phyloP scores from a whole-genome alignment of 2,113 vertebrate genomes.

The Zapornia atra region DNA sequence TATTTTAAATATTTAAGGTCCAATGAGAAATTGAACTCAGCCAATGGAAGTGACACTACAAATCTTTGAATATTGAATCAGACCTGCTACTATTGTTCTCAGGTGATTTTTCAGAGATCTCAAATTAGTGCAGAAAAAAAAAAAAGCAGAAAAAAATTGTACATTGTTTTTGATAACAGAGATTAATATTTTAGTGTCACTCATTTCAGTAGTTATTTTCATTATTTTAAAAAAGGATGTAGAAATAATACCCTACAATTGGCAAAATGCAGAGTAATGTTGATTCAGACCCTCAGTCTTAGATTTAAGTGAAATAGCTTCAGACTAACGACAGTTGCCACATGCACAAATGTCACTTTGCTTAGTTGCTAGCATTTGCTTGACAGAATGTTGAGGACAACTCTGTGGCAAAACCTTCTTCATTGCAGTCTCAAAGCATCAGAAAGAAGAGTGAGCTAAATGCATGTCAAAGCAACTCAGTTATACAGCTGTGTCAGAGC shows the following conservation, averaged over 20 bases:
- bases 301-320: constrained; percentile 37
- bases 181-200: background rate
- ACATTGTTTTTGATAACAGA: background rate
- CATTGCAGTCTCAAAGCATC: background rate
- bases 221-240: background rate
- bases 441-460: constrained; percentile 10
- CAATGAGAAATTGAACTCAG: background rate
- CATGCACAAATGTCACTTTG: constrained; percentile 58
- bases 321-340: constrained; percentile 55
- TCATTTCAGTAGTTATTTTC: background rate
- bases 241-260: background rate
- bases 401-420: constrained; percentile 20
- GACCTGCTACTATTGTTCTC: background rate
- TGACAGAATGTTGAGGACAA: constrained; percentile 48
- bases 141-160: background rate
- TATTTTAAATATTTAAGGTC: background rate
- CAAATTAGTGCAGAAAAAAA: background rate
- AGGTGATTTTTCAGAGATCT: background rate
- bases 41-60: background rate
- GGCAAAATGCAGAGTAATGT: background rate
- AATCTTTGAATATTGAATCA: background rate
- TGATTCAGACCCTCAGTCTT: background rate
- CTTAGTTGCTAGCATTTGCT: constrained; percentile 15
- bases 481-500: background rate
- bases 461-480: constrained; percentile 25